Percentiles rank a stretch among this genome's conserved stretches.
phyloP scores from a whole-genome alignment of 30 jellyfish, hydroid and myxozoan species.

The Aurelia aurita complex sp. Pacific region DNA sequence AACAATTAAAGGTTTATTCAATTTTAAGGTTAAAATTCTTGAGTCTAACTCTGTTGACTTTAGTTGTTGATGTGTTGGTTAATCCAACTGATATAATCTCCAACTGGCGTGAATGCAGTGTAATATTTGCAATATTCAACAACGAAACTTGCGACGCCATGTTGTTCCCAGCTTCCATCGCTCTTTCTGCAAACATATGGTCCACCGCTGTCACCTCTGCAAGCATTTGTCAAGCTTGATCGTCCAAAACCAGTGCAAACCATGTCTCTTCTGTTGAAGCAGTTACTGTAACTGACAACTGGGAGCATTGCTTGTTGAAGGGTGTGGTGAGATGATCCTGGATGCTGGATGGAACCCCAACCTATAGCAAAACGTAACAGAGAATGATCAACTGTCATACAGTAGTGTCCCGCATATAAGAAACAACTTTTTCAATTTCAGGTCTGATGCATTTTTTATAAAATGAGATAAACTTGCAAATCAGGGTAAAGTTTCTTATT shows the following conservation, averaged over 20 bases:
- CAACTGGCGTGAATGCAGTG: conserved; percentile 86
- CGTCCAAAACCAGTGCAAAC: conserved; percentile 86
- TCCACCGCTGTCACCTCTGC: conserved; percentile 96
- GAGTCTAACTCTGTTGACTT: no score
- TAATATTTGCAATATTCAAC: conserved; percentile 80
- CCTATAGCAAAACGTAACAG: conserved; percentile 27
- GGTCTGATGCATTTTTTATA: no score
- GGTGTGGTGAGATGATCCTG: conserved; percentile 70
- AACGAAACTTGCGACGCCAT: conserved; percentile 91
- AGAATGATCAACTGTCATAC: no score
- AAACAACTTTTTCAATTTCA: no score
- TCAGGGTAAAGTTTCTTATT: no score
- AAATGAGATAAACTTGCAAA: no score
- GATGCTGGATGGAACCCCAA: conserved; percentile 91
- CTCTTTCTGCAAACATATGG: conserved; percentile 76
- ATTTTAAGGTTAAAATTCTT: no score
- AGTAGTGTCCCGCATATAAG: no score
- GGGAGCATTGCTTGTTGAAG: conserved; percentile 91
- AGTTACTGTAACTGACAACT: conserved; percentile 51
- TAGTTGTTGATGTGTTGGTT: conserved; percentile 31
- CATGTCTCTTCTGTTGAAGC: conserved; percentile 46
- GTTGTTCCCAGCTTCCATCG: conserved; percentile 88
- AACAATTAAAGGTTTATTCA: no score
- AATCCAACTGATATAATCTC: conserved; percentile 76
- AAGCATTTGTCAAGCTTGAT: conserved; percentile 61